phyloP scores from a whole-genome alignment of 2,797 vertebrate genomes.

The Eulemur rubriventer region DNA sequence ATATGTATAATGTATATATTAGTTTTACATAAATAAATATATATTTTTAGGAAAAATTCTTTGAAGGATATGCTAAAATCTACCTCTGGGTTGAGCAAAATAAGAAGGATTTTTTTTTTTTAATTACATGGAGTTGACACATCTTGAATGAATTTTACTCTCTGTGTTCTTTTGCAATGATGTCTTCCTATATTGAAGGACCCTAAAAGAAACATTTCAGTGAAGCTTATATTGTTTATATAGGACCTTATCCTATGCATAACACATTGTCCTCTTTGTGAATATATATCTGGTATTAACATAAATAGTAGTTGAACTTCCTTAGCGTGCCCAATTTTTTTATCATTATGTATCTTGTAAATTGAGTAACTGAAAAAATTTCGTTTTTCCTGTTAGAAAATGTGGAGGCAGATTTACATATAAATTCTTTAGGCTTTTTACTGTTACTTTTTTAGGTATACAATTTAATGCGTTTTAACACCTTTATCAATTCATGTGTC shows the following conservation, averaged over 20 bases:
- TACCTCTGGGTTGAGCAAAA: constrained; percentile 10
- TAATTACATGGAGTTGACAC: not conserved
- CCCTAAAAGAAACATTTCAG: constrained; percentile 9
- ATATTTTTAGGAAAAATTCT: not conserved
- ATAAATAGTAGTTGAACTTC: not conserved
- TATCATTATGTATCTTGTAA: not conserved
- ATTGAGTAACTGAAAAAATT: not conserved
- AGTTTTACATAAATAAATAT: not conserved
- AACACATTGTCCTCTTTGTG: not conserved
- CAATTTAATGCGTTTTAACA: not conserved
- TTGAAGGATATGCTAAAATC: constrained; percentile 7
- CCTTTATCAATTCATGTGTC: not conserved
- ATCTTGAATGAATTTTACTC: not conserved
- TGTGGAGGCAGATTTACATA: not conserved
- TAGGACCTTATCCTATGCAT: not conserved
- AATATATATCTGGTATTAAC: not conserved
- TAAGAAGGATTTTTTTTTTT: not conserved
- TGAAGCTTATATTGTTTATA: not conserved
- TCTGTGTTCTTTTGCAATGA: not conserved
- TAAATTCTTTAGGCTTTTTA: not conserved
- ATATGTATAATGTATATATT: not conserved
- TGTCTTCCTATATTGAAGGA: not conserved
- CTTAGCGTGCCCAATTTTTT: not conserved
- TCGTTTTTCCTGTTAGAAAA: not conserved
- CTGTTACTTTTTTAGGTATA: not conserved